A percentile compares a stretch with the other conserved stretches of the same genome.
These are phyloP conservation scores for Perizoma flavofasciatum DNA, from an alignment of 2,888 invertebrate species.

Conservation along the genomic window DNA sequence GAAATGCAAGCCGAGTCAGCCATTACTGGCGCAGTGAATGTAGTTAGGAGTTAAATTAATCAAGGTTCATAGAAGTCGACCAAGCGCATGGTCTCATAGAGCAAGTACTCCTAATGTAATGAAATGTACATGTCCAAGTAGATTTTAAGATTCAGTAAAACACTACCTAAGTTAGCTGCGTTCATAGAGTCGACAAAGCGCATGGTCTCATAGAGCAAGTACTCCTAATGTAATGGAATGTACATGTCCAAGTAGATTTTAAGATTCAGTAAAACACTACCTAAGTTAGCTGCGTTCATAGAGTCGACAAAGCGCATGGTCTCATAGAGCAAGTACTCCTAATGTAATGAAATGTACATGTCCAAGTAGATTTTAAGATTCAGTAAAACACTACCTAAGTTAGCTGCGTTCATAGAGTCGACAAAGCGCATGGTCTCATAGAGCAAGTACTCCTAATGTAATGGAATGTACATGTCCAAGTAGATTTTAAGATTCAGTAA, in stretches of 20 bases:
- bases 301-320: slow-evolving; percentile 20
- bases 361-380: background rate
- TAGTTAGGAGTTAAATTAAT: slow-evolving; percentile 40
- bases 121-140: background rate
- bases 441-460: slow-evolving; percentile 6
- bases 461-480: slow-evolving; percentile 3
- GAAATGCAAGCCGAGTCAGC: slow-evolving; percentile 44
- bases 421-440: slow-evolving; percentile 16
- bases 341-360: slow-evolving; percentile 8
- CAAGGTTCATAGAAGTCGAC: slow-evolving; percentile 25
- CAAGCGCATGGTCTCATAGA: slow-evolving; percentile 15
- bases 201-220: slow-evolving; percentile 11
- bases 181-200: slow-evolving; percentile 22
- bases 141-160: background rate
- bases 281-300: too few relatives aligned
- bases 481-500: background rate
- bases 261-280: too few relatives aligned
- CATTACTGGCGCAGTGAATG: slow-evolving; percentile 37
- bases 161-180: too few relatives aligned
- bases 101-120: slow-evolving; percentile 8
- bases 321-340: slow-evolving; percentile 3
- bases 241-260: background rate
- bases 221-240: slow-evolving; percentile 9
- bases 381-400: too few relatives aligned
- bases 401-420: slow-evolving; percentile 25